phyloP scores from a whole-genome alignment of 2,888 invertebrate genomes.

The Alentia gelatinosa region DNA sequence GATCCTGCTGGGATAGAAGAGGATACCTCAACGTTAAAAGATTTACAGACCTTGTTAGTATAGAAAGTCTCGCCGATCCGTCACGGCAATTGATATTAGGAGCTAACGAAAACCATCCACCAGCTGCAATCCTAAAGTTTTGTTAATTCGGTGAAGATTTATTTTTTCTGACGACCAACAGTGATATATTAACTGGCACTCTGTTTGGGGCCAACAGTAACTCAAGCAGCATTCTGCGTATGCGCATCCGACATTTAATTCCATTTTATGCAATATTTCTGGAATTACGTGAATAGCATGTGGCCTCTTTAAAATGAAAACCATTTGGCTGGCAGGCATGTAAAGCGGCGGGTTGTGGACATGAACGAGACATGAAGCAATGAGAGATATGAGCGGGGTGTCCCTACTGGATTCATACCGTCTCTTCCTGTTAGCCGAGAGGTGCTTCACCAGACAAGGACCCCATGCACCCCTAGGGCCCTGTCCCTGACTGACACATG shows the following conservation, averaged over 20 bases:
- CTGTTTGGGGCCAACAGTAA: not conserved
- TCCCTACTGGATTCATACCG: not conserved
- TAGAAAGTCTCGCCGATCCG: not conserved
- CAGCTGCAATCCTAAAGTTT: not conserved
- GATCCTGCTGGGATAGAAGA: not conserved
- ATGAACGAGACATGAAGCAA: not conserved
- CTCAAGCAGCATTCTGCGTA: not conserved
- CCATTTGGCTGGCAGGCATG: not conserved
- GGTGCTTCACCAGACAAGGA: not conserved
- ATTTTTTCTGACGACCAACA: not conserved
- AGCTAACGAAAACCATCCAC: not conserved
- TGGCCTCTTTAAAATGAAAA: not conserved
- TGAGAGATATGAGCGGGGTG: constrained; percentile 22
- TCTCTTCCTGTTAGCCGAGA: not conserved
- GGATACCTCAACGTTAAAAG: not conserved
- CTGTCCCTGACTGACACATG: constrained; percentile 47
- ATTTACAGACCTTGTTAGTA: not conserved
- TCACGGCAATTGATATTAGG: not conserved
- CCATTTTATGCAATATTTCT: not conserved
- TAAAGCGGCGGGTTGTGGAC: not conserved
- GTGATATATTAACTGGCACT: not conserved
- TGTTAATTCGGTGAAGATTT: not conserved
- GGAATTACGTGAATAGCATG: not conserved
- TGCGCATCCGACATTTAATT: not conserved
- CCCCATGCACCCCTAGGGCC: constrained; percentile 8